Evolutionary conservation across 2,113 vertebrate species (phyloP).

Genomic region (Astur gentilis): DNA sequence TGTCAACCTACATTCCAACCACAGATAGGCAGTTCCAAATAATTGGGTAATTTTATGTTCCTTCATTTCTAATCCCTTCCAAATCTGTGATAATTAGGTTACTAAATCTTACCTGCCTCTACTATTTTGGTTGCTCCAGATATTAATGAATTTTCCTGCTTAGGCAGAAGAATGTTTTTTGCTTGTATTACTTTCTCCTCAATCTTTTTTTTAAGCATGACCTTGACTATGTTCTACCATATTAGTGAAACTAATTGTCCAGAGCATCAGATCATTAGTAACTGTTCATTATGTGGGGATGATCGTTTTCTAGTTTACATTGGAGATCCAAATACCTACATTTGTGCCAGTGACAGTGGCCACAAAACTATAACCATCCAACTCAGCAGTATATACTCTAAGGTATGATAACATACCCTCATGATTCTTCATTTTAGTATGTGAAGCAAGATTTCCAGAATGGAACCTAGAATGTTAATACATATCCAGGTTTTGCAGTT

Average conservation of each 20-base stretch:
- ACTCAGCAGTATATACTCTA: neutral
- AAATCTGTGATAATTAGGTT: neutral
- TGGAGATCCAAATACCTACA: neutral
- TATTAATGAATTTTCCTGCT: neutral
- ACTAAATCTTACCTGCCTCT: neutral
- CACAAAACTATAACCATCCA: neutral
- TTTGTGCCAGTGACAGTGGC: neutral
- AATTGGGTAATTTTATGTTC: neutral
- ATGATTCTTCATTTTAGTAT: neutral
- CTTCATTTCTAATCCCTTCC: neutral
- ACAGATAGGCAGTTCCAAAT: neutral
- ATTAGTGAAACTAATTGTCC: neutral
- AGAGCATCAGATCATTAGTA: neutral
- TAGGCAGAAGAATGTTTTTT: neutral
- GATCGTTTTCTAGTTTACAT: accelerated
- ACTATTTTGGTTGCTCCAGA: neutral
- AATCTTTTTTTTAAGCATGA: neutral
- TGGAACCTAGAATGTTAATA: neutral
- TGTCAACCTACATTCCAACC: neutral
- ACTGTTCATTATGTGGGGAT: neutral
- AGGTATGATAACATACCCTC: neutral
- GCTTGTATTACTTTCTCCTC: neutral
- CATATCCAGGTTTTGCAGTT: neutral
- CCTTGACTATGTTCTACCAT: neutral
- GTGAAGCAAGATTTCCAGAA: neutral